Evolutionary conservation across 2,888 invertebrate genomes (phyloP).

Genomic region (Rugalucina vietnamica): DNA sequence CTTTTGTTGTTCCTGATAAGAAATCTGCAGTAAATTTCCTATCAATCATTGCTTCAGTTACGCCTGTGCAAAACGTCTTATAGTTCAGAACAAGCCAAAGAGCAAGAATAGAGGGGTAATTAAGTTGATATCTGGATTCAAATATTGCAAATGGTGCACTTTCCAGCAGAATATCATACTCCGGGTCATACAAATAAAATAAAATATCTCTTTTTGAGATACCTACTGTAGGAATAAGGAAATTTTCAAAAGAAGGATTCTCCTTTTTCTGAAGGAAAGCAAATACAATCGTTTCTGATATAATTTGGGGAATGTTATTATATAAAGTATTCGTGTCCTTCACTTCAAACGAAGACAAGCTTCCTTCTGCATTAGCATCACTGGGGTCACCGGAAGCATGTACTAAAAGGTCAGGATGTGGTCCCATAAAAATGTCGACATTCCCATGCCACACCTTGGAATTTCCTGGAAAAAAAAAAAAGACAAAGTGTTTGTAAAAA

Average conservation of each 20-base stretch:
- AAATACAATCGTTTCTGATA: neutral
- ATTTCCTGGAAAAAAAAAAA: conserved; percentile 2
- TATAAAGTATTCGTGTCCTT: neutral
- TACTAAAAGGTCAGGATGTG: neutral
- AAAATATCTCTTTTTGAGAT: neutral
- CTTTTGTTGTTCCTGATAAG: too few relatives aligned
- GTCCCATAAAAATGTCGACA: conserved; percentile 8
- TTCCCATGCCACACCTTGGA: neutral
- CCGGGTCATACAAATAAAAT: neutral
- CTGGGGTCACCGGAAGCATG: neutral
- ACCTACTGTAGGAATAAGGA: conserved; percentile 7
- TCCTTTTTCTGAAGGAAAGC: conserved; percentile 5
- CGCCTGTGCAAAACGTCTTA: neutral
- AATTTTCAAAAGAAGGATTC: conserved; percentile 7
- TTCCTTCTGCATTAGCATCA: neutral
- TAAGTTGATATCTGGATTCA: neutral
- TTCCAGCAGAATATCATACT: conserved; percentile 4
- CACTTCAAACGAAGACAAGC: neutral
- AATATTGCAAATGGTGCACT: neutral
- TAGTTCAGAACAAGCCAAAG: neutral
- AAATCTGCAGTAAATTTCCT: too few relatives aligned
- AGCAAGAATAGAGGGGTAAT: neutral
- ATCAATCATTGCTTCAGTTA: too few relatives aligned
- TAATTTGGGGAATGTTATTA: neutral
- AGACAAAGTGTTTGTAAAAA: too few relatives aligned